Evolutionary conservation across 2,113 vertebrate genomes (phyloP), one percentile per base, ranked within the genome.

Genomic region (Dascyllus trimaculatus): DNA sequence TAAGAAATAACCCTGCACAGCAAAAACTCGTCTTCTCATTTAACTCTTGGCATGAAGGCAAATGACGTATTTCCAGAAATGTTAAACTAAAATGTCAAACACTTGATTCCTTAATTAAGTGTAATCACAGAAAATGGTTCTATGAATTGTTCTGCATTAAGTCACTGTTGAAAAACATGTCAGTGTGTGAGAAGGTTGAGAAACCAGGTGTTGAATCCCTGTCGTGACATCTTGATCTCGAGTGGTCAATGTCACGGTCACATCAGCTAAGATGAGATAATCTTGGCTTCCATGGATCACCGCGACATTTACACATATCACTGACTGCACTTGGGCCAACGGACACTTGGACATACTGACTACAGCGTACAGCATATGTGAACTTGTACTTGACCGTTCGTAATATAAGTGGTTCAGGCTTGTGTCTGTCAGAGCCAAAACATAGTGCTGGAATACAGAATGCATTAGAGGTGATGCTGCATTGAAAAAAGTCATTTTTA

Each of bases 211-310:
- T 54, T 29, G 43, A 38, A 61, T 46, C 64, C 14, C 4, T 73
- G 18, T 19, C 8, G 25, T 71, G 78, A 69, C 53, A 60, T 52
- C 21, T 26, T 17, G 9, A 13, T 67, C 45, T 48, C 32, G 9
- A 35, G 32, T 35, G 32, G 24, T 18, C 6, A 46, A 63, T 24
- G 40, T 13, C 25, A 66, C 15, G 2, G 46, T 62, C 74, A 48
- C 71, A 72, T 66, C 32, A 67, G 48, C 56, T 76, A 19, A 6
- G 38, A 62, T 48, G 38, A 85, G 71, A 69, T 86, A 58, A 80
- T 82, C 75, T 56, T 29, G 40, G 67, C 63, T 82, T 72, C 24
- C 24, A 13, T 61, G 77, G 43, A 75, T 32, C 48, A 19, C 52
- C 25, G 57, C 57, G 61, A 79, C 54, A 29, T 65, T 72, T 51